Base-by-base conservation (phyloP, 2,113 vertebrate species). In the Petrocephalus microphthalmus region DNA sequence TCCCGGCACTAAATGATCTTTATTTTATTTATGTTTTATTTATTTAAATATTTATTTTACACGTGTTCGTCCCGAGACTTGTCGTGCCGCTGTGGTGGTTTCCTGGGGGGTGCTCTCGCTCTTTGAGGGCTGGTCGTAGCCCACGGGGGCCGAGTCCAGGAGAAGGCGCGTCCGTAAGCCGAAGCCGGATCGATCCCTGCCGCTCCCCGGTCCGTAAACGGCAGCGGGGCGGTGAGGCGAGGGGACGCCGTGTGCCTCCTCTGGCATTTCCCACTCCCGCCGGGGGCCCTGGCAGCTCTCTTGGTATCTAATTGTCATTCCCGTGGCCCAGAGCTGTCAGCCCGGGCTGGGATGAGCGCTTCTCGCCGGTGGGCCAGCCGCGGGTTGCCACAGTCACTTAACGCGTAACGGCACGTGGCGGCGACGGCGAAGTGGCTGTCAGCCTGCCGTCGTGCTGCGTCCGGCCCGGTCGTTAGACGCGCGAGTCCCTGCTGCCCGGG, bases 1-100 rank as follows among this genome's bases (percentile, higher is more conserved):
- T 93, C 56, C 37, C 2, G 92, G 94, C 92, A 91, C 91, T 92
- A 92, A 93, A 91, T 91, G 90, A 93, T 94, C 92, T 94, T 91
- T 94, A 93, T 90, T 95, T 94, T 91, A 93, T 94, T 93, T 93
- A 94, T 94, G 92, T 90, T 95, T 94, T 91, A 93, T 94, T 93
- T 93, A 94, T 94, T 94, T 94, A 91, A 94, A 93, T 94, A 93
- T 92, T 92, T 92, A 89, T 88, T 87, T 88, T 67, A 84, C 49
- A 84, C 89, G 90, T 88, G 84, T 92, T 91, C 90, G 83, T 88
- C 88, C 89, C 90, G 92, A 92, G 91, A 92, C 74, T 91, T 86
- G 78, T 57, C 86, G 64, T 89, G 83, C 84, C 90, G 89, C 91
- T 87, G 87, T 88, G 89, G 84, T 89, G 1, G 6, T 45, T 7